These are phyloP conservation scores for Aphelinus atriplicis DNA, from an alignment of 1,140 invertebrate genomes.

Conservation along the genomic window DNA sequence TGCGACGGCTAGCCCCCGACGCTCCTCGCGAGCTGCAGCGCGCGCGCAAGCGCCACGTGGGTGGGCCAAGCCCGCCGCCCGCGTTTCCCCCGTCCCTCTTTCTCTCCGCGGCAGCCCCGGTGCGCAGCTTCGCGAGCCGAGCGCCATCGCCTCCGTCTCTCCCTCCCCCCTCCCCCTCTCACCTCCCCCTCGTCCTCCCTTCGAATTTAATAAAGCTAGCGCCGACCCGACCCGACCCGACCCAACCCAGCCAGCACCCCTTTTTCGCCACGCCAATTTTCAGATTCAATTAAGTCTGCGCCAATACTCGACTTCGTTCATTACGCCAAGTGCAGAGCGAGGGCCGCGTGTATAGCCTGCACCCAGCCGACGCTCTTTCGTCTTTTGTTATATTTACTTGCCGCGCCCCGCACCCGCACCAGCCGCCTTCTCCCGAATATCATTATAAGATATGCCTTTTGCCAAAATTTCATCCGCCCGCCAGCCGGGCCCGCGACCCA, in stretches of 20 bases:
- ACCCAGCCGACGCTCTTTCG: neutral
- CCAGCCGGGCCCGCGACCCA: neutral
- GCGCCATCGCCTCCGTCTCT: neutral
- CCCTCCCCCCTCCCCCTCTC: neutral
- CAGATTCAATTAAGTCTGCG: conserved; percentile 28
- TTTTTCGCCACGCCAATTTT: conserved; percentile 24
- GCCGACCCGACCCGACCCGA: too few relatives aligned
- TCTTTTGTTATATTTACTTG: conserved; percentile 2
- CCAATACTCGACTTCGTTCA: conserved; percentile 16
- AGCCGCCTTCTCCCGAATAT: neutral
- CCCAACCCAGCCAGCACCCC: neutral
- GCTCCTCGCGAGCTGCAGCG: too few relatives aligned
- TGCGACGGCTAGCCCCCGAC: too few relatives aligned
- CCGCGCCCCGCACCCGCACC: too few relatives aligned
- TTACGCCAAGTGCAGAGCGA: neutral
- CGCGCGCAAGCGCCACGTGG: too few relatives aligned
- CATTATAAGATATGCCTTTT: conserved; percentile 4
- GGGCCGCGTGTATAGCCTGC: neutral
- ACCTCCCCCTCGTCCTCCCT: neutral
- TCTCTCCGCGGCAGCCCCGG: too few relatives aligned
- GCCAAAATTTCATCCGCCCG: conserved; percentile 6
- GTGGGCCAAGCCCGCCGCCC: too few relatives aligned
- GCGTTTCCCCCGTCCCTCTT: too few relatives aligned
- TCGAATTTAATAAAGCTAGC: conserved; percentile 24
- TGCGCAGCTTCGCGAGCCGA: neutral